These are phyloP conservation scores for Eilema depressum DNA, from an alignment of 2,888 invertebrate species.

Conservation along the genomic window DNA sequence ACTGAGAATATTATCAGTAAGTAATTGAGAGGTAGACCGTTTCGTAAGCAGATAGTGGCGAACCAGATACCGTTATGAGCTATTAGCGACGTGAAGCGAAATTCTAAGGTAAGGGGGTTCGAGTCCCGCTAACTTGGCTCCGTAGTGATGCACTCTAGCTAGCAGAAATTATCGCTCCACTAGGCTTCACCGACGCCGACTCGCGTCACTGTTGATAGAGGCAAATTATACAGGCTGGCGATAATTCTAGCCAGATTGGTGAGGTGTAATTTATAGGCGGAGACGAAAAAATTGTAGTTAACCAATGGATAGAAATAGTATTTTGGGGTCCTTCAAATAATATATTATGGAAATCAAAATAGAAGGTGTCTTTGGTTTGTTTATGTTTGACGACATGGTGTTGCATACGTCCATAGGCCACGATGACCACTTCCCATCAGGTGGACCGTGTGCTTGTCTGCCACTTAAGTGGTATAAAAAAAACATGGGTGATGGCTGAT, in stretches of 20 bases:
- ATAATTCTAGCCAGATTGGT: conserved; percentile 7
- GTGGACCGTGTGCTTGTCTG: too few relatives aligned
- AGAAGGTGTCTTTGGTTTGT: neutral
- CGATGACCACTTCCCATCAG: too few relatives aligned
- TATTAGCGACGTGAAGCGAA: conserved; percentile 6
- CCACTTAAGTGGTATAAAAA: too few relatives aligned
- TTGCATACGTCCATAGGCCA: too few relatives aligned
- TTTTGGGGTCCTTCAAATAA: neutral
- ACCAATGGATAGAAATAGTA: neutral
- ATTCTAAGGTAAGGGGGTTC: conserved; percentile 4
- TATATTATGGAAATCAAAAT: neutral
- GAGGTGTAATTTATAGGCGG: neutral
- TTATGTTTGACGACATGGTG: too few relatives aligned
- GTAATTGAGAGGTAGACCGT: neutral
- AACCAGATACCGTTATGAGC: conserved; percentile 9
- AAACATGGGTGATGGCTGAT: too few relatives aligned
- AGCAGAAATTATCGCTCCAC: neutral
- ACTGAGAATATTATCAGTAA: neutral
- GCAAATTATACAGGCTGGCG: conserved; percentile 9
- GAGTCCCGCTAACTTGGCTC: conserved; percentile 8
- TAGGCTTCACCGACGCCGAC: neutral
- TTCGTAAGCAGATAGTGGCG: neutral
- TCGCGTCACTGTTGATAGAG: neutral
- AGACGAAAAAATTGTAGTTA: neutral
- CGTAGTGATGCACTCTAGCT: conserved; percentile 8